Conservation (phyloP, 2,888 invertebrate genomes). For the Lasioglossum villosulum region DNA sequence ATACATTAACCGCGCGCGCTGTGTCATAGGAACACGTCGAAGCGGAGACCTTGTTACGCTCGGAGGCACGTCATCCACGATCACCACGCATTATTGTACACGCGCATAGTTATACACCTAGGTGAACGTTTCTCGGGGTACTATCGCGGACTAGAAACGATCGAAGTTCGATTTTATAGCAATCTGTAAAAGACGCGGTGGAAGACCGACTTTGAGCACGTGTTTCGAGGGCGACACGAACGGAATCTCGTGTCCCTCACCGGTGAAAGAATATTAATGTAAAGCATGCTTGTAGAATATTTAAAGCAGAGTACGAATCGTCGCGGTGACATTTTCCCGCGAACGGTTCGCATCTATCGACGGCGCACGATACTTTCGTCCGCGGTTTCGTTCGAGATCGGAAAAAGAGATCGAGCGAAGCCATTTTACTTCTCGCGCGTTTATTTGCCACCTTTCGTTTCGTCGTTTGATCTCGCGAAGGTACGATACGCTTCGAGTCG, state of each 20-base stretch:
- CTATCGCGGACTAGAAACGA: background rate
- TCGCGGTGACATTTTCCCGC: constrained; percentile 9
- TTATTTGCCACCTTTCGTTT: constrained; percentile 33
- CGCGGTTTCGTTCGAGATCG: constrained; percentile 26
- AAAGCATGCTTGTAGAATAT: constrained; percentile 73
- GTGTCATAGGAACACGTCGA: constrained; percentile 38
- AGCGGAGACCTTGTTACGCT: constrained; percentile 43
- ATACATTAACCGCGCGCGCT: constrained; percentile 42
- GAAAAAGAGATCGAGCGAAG: constrained; percentile 21
- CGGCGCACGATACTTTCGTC: constrained; percentile 24
- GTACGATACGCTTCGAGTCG: constrained; percentile 55
- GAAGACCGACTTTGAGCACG: background rate
- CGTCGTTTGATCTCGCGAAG: constrained; percentile 35
- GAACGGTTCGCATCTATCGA: constrained; percentile 51
- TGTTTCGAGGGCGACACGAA: background rate
- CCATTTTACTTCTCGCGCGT: constrained; percentile 39
- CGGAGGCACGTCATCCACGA: constrained; percentile 45
- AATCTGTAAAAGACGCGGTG: background rate
- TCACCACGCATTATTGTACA: constrained; percentile 46
- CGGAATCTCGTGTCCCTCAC: constrained; percentile 27
- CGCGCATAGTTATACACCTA: constrained; percentile 37
- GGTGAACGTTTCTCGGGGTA: constrained; percentile 37
- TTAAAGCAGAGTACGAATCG: constrained; percentile 54
- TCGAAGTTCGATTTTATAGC: constrained; percentile 6
- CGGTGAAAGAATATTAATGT: constrained; percentile 62